Evolutionary conservation across 1,140 invertebrate genomes (phyloP).

Genomic region (Habropoda laboriosa): DNA sequence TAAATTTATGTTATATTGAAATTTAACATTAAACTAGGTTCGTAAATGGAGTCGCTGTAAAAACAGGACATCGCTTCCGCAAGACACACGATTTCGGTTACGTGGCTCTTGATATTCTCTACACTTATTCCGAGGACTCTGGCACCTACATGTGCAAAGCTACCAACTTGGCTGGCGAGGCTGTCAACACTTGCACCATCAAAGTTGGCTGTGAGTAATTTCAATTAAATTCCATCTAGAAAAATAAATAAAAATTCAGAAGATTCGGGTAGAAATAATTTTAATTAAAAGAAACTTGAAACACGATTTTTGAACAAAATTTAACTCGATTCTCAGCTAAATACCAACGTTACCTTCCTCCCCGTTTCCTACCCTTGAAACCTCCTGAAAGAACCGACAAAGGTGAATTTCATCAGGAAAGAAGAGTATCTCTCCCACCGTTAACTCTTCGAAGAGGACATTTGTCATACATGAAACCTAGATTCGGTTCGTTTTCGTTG

Average conservation of each 20-base stretch:
- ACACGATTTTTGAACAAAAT: background rate
- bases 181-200: conserved; percentile 94
- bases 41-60: conserved; percentile 79
- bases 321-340: conserved; percentile 30
- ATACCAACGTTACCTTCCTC: background rate
- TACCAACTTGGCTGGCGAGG: conserved; percentile 94
- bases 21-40: conserved; percentile 68
- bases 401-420: background rate
- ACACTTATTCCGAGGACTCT: conserved; percentile 96
- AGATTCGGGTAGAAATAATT: no score
- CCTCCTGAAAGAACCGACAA: background rate
- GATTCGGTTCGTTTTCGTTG: conserved; percentile 19
- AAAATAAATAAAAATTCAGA: no score
- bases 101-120: conserved; percentile 96
- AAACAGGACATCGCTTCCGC: conserved; percentile 91
- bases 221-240: background rate
- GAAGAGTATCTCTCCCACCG: background rate
- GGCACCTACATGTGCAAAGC: conserved; percentile 97
- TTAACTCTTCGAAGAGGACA: background rate
- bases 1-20: background rate
- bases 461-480: background rate
- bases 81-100: conserved; percentile 98
- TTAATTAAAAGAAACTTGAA: no score
- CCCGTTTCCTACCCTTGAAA: conserved; percentile 12
- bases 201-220: conserved; percentile 86